Evolutionary conservation across 2,797 vertebrate genomes (phyloP).

Genomic region (Hydrolagus colliei): DNA sequence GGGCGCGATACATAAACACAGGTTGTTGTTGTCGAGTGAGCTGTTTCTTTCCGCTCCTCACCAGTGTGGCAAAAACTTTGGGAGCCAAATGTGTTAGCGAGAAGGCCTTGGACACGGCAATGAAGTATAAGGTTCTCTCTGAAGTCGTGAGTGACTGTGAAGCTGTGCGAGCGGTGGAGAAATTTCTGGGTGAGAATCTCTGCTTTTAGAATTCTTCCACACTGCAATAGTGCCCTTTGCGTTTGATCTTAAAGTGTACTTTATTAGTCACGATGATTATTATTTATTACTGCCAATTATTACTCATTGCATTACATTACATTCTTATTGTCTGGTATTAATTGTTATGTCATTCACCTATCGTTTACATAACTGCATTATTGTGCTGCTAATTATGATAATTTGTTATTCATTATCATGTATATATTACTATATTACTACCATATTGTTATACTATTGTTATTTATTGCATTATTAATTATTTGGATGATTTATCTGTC

Average conservation of each 20-base stretch:
- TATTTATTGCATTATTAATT: too few species aligned
- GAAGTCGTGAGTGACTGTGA: constrained; percentile 73
- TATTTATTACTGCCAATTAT: too few species aligned
- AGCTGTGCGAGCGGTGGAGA: constrained; percentile 67
- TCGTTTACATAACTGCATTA: too few species aligned
- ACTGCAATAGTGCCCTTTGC: not conserved
- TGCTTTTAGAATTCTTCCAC: not conserved
- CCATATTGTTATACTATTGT: too few species aligned
- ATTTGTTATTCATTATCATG: too few species aligned
- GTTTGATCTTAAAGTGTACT: not conserved
- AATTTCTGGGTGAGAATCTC: constrained; percentile 69
- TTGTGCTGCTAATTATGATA: too few species aligned
- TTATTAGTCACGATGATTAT: too few species aligned
- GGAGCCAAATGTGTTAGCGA: constrained; percentile 69
- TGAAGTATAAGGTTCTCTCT: constrained; percentile 62
- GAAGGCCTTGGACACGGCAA: constrained; percentile 63
- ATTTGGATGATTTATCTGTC: too few species aligned
- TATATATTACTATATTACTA: too few species aligned
- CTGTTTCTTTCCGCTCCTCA: not conserved
- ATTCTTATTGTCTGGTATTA: too few species aligned
- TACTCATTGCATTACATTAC: too few species aligned
- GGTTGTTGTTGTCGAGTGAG: not conserved
- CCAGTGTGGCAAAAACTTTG: constrained; percentile 73
- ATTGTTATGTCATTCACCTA: too few species aligned
- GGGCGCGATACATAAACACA: not conserved